These are phyloP conservation scores for Hemicrepidius hirtus DNA, from an alignment of 2,888 invertebrate species.

Conservation along the genomic window DNA sequence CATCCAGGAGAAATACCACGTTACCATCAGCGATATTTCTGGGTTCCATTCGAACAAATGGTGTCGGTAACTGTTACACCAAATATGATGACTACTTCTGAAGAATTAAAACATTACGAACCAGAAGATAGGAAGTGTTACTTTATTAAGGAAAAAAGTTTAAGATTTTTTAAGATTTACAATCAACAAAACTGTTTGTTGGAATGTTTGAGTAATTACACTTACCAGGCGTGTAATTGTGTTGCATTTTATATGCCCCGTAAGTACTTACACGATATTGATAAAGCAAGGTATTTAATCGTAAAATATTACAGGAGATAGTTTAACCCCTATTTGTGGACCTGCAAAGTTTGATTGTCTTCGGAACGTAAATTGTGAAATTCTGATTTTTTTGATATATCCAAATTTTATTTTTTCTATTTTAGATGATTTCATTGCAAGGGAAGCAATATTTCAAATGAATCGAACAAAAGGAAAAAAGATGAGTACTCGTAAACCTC, in stretches of 20 bases:
- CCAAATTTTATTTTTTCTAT: neutral
- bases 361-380: neutral
- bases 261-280: constrained; percentile 56
- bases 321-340: constrained; percentile 27
- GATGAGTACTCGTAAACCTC: neutral
- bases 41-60: constrained; percentile 58
- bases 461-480: neutral
- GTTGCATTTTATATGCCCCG: constrained; percentile 62
- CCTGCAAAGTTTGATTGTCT: constrained; percentile 9
- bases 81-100: constrained; percentile 59
- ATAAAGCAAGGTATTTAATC: neutral
- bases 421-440: constrained; percentile 26
- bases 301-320: constrained; percentile 23
- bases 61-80: constrained; percentile 57
- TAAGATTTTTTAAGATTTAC: constrained; percentile 60
- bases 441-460: constrained; percentile 1
- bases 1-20: constrained; percentile 64
- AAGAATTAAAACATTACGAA: constrained; percentile 55
- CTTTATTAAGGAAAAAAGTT: constrained; percentile 58
- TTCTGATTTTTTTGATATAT: neutral
- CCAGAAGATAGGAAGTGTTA: constrained; percentile 60
- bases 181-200: constrained; percentile 61
- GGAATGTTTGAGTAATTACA: constrained; percentile 61
- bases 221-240: constrained; percentile 58
- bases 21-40: constrained; percentile 56